phyloP scores from a whole-genome alignment of 2,113 vertebrate species.

The Sialia sialis region DNA sequence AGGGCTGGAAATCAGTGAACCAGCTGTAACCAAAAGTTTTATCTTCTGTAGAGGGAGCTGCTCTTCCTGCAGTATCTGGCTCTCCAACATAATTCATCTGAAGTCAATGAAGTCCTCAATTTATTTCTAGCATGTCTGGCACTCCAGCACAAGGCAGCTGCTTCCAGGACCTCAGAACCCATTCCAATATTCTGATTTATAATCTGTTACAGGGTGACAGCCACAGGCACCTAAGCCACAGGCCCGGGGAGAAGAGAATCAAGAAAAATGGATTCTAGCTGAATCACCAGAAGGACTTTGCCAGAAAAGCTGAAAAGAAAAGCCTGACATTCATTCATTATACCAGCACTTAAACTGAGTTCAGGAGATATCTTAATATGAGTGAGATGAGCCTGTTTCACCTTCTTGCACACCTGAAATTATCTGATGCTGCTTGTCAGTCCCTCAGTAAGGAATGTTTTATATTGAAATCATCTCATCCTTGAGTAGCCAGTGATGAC shows the following conservation, averaged over 20 bases:
- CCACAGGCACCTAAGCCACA: background rate
- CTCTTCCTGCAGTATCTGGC: background rate
- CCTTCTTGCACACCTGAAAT: background rate
- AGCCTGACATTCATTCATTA: background rate
- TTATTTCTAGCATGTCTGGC: background rate
- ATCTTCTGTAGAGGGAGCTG: background rate
- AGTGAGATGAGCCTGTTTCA: background rate
- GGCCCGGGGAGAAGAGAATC: background rate
- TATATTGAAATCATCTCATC: background rate
- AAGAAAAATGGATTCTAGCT: background rate
- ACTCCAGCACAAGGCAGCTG: background rate
- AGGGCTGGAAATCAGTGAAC: background rate
- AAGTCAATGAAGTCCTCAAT: constrained; percentile 4
- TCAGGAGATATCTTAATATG: background rate
- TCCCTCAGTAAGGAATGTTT: background rate
- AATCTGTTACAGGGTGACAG: background rate
- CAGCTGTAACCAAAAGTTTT: background rate
- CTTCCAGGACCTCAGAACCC: background rate
- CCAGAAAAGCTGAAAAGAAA: background rate
- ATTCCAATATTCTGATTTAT: constrained; percentile 36
- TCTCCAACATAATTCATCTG: background rate
- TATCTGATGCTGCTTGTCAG: background rate
- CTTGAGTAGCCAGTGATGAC: background rate
- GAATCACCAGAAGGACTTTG: background rate
- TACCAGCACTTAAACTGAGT: background rate